Base-by-base conservation (phyloP, 2,113 vertebrate species). In the Ameiurus melas region DNA sequence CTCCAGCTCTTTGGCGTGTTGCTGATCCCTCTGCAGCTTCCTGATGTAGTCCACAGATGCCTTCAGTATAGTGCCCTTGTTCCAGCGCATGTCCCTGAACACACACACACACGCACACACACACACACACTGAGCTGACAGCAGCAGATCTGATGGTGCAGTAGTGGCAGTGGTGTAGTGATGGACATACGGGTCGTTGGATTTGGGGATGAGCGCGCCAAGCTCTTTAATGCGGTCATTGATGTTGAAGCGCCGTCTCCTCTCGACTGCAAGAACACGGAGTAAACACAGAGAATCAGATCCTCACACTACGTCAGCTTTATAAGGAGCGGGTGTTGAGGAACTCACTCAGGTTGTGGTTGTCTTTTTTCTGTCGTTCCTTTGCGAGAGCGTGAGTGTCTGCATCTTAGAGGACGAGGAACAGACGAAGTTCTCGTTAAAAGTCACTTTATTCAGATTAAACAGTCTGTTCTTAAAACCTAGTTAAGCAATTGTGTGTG, bases 11-110 rank as follows among this genome's bases (percentile, higher is more conserved):
- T 98, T 99, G 0, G 97, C 96, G 14, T 98, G 95, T 51, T 97
- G 98, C 90, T 99, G 98, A 0, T 99, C 98, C 84, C 97, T 92
- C 75, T 99, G 98, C 73, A 99, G 94, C 93, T 97, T 99, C 86
- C 97, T 95, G 92, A 99, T 99, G 86, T 99, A 99, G 92, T 99
- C 98, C 92, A 99, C 98, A 0, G 98, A 99, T 0, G 98, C 98
- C 92, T 99, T 99, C 70, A 99, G 95, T 91, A 99, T 99, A 83
- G 98, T 99, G 64, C 98, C 98, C 93, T 99, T 99, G 94, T 99
- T 99, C 98, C 98, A 99, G 90, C 98, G 97, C 98, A 98, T 99
- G 92, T 99, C 98, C 90, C 98, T 99, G 84, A 87, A 71, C 20
- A 90, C 55, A 89, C 36, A 91, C 55, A 73, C 30, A 90, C 64